Conservation (phyloP, 37 sponge, comb jelly and placozoan genomes). For the Haliclona indistincta region DNA sequence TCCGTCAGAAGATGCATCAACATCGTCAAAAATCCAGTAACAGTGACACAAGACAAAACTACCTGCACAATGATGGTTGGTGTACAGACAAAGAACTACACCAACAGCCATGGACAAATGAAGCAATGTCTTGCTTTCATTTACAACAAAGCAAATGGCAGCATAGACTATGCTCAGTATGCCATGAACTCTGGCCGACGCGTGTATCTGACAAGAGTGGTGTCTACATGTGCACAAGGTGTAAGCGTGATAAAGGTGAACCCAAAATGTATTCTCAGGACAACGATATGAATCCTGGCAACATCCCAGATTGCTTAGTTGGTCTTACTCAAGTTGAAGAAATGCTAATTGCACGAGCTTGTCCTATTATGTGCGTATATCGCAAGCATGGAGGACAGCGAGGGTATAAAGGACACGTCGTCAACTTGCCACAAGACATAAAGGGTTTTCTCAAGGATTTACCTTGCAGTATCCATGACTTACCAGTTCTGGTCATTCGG, state of each 20-base stretch:
- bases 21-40: no score
- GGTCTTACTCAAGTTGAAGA: constrained; percentile 18
- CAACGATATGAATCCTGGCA: constrained; percentile 34
- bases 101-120: neutral
- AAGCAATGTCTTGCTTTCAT: neutral
- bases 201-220: neutral
- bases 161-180: neutral
- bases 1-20: no score
- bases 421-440: constrained; percentile 12
- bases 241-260: constrained; percentile 22
- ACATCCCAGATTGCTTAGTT: constrained; percentile 11
- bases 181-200: constrained; percentile 26
- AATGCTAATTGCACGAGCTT: constrained; percentile 41
- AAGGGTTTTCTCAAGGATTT: neutral
- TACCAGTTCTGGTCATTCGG: neutral
- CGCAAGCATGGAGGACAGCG: neutral
- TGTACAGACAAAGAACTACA: neutral
- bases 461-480: neutral
- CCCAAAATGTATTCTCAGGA: constrained; percentile 17
- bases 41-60: constrained; percentile 9
- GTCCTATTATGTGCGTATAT: constrained; percentile 42
- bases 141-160: constrained; percentile 1
- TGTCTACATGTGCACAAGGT: constrained; percentile 15
- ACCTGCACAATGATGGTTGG: constrained; percentile 17
- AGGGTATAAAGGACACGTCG: constrained; percentile 1